Conservation (phyloP, 92 coral and sea anemone genomes). For the Metridium senile region DNA sequence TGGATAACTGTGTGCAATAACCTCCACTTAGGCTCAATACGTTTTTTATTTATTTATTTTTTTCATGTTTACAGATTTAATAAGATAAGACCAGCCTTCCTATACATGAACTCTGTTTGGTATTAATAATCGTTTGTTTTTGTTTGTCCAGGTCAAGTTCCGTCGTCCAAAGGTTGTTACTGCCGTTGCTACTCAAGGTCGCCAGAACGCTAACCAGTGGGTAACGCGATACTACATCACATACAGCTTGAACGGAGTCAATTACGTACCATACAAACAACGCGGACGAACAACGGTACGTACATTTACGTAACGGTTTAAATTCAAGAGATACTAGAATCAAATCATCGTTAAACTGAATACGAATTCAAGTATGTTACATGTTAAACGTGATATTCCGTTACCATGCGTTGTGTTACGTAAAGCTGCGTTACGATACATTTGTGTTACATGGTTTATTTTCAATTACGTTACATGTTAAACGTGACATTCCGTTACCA, state of each 20-base stretch:
- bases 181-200: slow-evolving; percentile 54
- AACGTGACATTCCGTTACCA: neutral
- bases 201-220: slow-evolving; percentile 55
- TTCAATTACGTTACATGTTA: neutral
- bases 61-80: too few species aligned
- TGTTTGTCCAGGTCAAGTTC: slow-evolving; percentile 7
- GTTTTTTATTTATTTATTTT: too few species aligned
- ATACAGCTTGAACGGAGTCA: slow-evolving; percentile 47
- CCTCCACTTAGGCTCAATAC: too few species aligned
- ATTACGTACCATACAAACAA: slow-evolving; percentile 29
- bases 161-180: slow-evolving; percentile 38
- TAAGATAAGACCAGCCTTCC: too few species aligned
- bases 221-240: slow-evolving; percentile 42
- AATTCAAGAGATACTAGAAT: too few species aligned
- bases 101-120: neutral
- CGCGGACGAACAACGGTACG: slow-evolving; percentile 43
- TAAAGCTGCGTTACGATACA: too few species aligned
- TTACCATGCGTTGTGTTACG: neutral
- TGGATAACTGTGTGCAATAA: too few species aligned
- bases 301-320: neutral
- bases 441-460: too few species aligned
- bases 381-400: neutral
- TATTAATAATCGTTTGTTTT: neutral
- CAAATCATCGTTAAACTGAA: too few species aligned
- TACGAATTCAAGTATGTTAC: neutral